These are phyloP conservation scores for Pollimyrus isidori DNA, from an alignment of 2,113 vertebrate species.

Conservation along the genomic window DNA sequence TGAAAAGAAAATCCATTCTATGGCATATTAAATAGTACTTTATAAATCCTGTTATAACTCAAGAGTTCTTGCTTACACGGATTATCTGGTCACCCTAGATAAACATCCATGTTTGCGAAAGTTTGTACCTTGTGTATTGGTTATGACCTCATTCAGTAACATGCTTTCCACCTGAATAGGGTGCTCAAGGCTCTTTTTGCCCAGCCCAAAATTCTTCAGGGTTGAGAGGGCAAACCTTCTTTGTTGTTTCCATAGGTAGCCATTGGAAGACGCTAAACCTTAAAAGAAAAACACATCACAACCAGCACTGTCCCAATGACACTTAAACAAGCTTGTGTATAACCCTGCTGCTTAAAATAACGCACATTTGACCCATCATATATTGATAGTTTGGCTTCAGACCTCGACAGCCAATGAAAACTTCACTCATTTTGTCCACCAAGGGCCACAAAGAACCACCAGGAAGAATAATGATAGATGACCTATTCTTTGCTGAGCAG, in stretches of 20 bases:
- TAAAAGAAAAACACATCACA: accelerated
- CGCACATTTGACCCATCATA: not conserved
- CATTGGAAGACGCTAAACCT: constrained; percentile 53
- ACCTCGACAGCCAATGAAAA: not conserved
- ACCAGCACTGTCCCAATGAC: not conserved
- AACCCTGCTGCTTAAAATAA: not conserved
- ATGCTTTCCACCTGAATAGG: not conserved
- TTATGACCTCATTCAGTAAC: not conserved
- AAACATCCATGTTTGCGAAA: not conserved
- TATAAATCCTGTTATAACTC: not conserved
- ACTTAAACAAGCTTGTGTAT: not conserved
- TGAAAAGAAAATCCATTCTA: not conserved
- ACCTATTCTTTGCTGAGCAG: not conserved
- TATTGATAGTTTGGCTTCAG: not conserved
- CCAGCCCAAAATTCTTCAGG: not conserved
- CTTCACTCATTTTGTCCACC: not conserved
- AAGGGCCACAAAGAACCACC: not conserved
- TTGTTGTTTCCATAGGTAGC: constrained; percentile 22
- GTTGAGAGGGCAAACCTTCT: not conserved
- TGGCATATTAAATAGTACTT: not conserved
- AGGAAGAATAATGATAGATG: not conserved
- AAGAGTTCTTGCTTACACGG: not conserved
- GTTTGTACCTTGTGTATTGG: constrained; percentile 35
- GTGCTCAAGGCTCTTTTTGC: not conserved
- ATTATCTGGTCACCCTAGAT: not conserved